Base-by-base conservation (phyloP, 2,113 vertebrate genomes). In the Ursus arctos region DNA sequence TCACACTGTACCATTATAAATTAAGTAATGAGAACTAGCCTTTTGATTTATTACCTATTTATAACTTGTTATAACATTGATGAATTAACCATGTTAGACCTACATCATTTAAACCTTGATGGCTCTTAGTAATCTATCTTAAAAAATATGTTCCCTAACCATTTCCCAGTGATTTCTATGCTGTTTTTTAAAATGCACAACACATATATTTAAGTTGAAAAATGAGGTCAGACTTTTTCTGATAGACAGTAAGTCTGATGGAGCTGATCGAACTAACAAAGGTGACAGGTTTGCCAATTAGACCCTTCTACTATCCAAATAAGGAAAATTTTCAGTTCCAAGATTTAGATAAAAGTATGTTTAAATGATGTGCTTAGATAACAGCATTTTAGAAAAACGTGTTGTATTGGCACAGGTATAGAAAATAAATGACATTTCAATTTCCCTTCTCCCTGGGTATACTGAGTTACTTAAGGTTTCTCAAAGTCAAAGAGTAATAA, bases 31-130 rank as follows among this genome's bases (percentile, higher is more conserved):
- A 95, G 53, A 94, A 89, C 91, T 65, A 95, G 7, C 22, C 86
- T 79, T 92, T 94, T 94, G 31, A 96, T 57, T 69, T 82, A 55
- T n/a, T 85, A 65, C 51, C 14, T 72, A 85, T 83, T 84, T 84
- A 82, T 77, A 95, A 72, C 43, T 92, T 87, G 43, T n/a, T 94
- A 63, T n/a, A 85, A 65, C 24, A 79, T 86, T 86, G 79, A 89
- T 91, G 33, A 92, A 97, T 87, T 91, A 97, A 96, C 61, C 87
- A 96, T 84, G 40, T 67, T 92, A 65, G 33, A 85, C 18, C 57
- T 82, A 69, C 2, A 49, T 94, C 47, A 88, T 88, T 97, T 92
- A 89, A 85, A 89, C 72, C 33, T 94, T 94, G 67, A 77, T 36
- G 83, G 57, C 22, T 89, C 40, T 97, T 91, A 94, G 10, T 85